Percentiles rank a stretch among this genome's conserved stretches.
Conservation (phyloP, 1,140 invertebrate species). For the Choristoneura fumiferana region DNA sequence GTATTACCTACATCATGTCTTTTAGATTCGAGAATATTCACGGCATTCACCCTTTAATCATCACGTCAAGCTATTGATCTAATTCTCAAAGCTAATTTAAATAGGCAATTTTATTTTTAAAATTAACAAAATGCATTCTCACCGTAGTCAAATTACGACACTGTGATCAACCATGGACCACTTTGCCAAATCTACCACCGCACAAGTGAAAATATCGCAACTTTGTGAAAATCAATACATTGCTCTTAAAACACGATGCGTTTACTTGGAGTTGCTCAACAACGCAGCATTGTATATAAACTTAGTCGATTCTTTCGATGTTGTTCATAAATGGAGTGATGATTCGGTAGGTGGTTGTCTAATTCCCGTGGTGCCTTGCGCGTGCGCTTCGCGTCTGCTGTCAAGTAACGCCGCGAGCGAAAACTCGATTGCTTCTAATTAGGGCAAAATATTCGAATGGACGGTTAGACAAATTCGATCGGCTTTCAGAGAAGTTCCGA, state of each 20-base stretch:
- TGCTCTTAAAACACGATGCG: background rate
- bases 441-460: constrained; percentile 44
- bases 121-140: constrained; percentile 40
- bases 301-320: background rate
- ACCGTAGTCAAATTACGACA: constrained; percentile 39
- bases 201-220: background rate
- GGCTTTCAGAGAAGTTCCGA: constrained; percentile 5
- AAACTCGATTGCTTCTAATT: constrained; percentile 54
- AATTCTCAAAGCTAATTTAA: constrained; percentile 28
- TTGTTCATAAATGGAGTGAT: constrained; percentile 4
- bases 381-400: constrained; percentile 52
- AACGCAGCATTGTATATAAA: background rate
- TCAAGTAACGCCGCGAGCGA: constrained; percentile 47
- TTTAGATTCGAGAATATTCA: no score
- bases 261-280: background rate
- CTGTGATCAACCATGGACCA: constrained; percentile 14
- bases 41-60: constrained; percentile 12
- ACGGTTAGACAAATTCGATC: constrained; percentile 33
- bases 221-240: constrained; percentile 21
- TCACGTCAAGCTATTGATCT: constrained; percentile 9
- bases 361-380: constrained; percentile 46
- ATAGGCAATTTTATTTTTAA: constrained; percentile 38
- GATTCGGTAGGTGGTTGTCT: constrained; percentile 37
- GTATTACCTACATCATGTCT: constrained; percentile 6
- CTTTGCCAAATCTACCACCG: constrained; percentile 8